Evolutionary conservation across 2,113 vertebrate species (phyloP), one percentile per base, ranked within the genome.

Genomic region (Urocynchramus pylzowi): DNA sequence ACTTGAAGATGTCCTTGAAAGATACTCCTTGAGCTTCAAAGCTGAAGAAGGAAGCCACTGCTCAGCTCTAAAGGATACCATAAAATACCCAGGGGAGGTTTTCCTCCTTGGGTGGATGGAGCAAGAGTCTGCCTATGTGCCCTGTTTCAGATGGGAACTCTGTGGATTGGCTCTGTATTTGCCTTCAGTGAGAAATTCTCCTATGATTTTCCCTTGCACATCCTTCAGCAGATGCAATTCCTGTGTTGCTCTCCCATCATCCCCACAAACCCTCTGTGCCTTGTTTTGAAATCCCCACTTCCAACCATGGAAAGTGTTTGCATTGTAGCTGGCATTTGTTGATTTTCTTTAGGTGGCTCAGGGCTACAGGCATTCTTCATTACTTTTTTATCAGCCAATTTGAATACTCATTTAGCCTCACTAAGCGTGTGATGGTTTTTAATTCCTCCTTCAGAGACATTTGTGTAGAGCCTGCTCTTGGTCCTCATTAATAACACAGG

Each of bases 371-470:
- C 96, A 93, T 70, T 97, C 94, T 96, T 96, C 92, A 97, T 97
- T 96, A 97, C 82, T 97, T 96, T 97, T 97, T 96, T 96, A 97
- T 97, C 94, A 97, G 84, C 69, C 87, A 84, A 87, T 97, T 92
- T 97, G 93, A 97, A 97, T 97, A 95, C 88, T 94, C 89, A 90
- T 96, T 97, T 96, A 96, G 95, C 90, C 84, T 95, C 65, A 44
- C 92, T 82, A 92, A 75, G 87, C 12, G 2, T 91, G 95, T 67
- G 33, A 50, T 59, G 84, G 49, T 67, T 96, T 96, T 94, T 87
- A 95, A 94, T 93, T 94, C 63, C 73, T 95, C 61, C 63, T 95
- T 96, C 37, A 42, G 57, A 92, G 41, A 65, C 8, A 1, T 93
- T 81, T 93, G 31, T 30, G 21, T 53, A 53, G 77, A 95, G 67